Evolutionary conservation across 2,888 invertebrate genomes (phyloP).

Genomic region (Hylaea fasciaria): DNA sequence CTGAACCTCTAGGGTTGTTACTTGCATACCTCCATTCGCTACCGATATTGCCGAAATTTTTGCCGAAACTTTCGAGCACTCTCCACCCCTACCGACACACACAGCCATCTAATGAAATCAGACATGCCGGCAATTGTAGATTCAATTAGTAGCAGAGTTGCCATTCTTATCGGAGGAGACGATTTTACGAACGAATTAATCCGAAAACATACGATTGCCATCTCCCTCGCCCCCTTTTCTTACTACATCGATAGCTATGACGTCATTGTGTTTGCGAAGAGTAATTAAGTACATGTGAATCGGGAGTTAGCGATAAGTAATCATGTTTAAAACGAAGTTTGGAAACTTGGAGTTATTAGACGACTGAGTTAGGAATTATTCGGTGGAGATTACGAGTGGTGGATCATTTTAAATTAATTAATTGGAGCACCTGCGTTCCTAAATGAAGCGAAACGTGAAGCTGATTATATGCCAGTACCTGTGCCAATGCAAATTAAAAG

Average conservation of each 20-base stretch:
- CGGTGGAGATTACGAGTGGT: constrained; percentile 22
- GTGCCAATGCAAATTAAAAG: not conserved
- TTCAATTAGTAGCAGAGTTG: constrained; percentile 83
- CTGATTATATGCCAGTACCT: not conserved
- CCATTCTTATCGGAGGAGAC: constrained; percentile 83
- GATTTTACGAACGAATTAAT: constrained; percentile 85
- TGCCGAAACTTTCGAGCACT: constrained; percentile 52
- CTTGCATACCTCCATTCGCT: constrained; percentile 43
- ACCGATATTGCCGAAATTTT: constrained; percentile 55
- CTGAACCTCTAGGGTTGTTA: constrained; percentile 40
- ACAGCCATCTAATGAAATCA: constrained; percentile 76
- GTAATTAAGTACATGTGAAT: constrained; percentile 80
- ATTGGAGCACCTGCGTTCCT: constrained; percentile 14
- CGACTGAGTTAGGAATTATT: constrained; percentile 26
- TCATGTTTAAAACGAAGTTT: constrained; percentile 39
- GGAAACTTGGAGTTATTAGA: constrained; percentile 40
- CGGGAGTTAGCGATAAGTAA: constrained; percentile 55
- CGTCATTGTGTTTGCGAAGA: constrained; percentile 77
- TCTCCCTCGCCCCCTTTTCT: constrained; percentile 73
- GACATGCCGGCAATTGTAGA: constrained; percentile 83
- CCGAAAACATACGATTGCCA: constrained; percentile 84
- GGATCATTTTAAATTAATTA: constrained; percentile 26
- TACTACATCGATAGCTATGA: constrained; percentile 57
- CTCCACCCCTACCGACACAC: constrained; percentile 52
- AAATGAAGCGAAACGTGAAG: not conserved